Percentiles rank a stretch among this genome's conserved stretches.
Conservation (phyloP, 2,113 vertebrate species). For the Psophia crepitans region DNA sequence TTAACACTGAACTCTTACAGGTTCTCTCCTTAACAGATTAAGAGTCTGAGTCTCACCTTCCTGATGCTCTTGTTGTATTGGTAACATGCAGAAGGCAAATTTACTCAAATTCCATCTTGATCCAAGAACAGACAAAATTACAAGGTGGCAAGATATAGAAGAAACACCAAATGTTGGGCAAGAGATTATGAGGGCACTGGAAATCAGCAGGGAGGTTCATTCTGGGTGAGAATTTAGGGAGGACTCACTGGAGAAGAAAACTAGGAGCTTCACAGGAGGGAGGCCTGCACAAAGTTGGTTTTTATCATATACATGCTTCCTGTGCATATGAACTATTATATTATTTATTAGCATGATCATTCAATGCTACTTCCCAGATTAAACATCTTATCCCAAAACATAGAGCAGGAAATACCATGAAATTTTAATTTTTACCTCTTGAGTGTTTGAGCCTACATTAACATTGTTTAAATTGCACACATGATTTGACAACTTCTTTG, state of each 20-base stretch:
- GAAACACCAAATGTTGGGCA: not conserved
- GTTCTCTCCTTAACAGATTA: not conserved
- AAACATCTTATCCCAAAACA: not conserved
- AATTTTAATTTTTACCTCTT: not conserved
- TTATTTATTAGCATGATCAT: not conserved
- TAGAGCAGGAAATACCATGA: not conserved
- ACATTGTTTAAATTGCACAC: not conserved
- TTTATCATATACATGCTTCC: not conserved
- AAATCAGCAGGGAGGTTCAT: not conserved
- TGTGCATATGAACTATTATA: not conserved
- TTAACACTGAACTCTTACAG: not conserved
- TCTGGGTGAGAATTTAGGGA: not conserved
- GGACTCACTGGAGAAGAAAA: not conserved
- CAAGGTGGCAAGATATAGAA: not conserved
- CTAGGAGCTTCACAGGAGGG: not conserved
- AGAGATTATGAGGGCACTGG: not conserved
- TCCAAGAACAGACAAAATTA: not conserved
- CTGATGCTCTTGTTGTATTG: not conserved
- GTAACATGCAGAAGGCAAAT: not conserved
- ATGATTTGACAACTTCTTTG: not conserved
- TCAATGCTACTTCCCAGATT: not conserved
- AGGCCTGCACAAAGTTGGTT: not conserved
- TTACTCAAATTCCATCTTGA: not conserved
- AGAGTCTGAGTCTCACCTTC: not conserved
- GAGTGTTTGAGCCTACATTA: not conserved